phyloP scores from a whole-genome alignment of 2,113 vertebrate species.

The Ictalurus punctatus region DNA sequence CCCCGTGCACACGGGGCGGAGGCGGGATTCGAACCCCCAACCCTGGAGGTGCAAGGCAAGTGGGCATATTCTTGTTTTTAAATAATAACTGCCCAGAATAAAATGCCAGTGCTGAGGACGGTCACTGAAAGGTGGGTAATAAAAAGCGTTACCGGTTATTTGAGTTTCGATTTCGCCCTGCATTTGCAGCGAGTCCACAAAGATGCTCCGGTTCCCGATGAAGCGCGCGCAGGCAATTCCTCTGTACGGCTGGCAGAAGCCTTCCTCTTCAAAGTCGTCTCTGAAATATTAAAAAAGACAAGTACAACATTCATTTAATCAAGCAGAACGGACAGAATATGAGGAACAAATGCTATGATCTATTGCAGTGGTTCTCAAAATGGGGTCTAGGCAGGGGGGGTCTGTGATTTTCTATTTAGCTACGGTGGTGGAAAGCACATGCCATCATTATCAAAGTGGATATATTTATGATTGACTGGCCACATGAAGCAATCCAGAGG shows the following conservation, averaged over 20 bases:
- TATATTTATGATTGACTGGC: background rate
- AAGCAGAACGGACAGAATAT: background rate
- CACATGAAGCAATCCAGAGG: background rate
- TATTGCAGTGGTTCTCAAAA: background rate
- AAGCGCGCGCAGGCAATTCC: slow-evolving; percentile 98
- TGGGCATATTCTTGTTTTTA: background rate
- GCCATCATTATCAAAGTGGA: background rate
- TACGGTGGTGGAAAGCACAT: background rate
- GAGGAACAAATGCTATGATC: background rate
- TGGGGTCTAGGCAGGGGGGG: no score
- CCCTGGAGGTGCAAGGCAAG: no score
- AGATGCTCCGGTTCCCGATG: slow-evolving; percentile 95
- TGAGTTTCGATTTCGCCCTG: slow-evolving; percentile 98
- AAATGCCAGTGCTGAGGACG: background rate
- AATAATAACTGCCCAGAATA: background rate
- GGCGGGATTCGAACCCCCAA: no score
- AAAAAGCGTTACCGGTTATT: slow-evolving; percentile 85
- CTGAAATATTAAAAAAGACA: slow-evolving; percentile 64
- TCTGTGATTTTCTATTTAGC: background rate
- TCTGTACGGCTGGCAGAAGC: slow-evolving; percentile 97
- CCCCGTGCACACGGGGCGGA: no score
- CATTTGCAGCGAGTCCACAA: slow-evolving; percentile 98
- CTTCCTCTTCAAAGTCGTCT: slow-evolving; percentile 92
- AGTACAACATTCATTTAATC: background rate
- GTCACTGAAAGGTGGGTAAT: background rate